phyloP scores from a whole-genome alignment of 2,113 vertebrate genomes.

The Lanius collurio region DNA sequence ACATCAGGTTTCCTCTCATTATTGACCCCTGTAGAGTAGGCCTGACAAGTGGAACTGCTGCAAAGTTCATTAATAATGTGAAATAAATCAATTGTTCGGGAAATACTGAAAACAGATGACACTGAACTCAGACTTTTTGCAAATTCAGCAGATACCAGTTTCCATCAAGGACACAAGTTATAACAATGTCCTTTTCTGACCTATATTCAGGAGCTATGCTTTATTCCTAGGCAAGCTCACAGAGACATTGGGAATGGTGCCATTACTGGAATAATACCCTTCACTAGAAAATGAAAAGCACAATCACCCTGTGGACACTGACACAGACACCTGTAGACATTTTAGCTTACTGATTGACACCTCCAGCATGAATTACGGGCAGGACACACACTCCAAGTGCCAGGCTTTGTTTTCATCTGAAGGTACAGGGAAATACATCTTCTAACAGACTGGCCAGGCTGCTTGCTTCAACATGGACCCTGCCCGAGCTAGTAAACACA shows the following conservation, averaged over 20 bases:
- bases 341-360: not conserved
- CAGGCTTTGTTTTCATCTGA: not conserved
- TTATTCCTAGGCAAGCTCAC: not conserved
- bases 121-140: conserved; percentile 73
- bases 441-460: not conserved
- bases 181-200: conserved; percentile 62
- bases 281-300: not conserved
- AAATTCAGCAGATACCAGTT: conserved; percentile 75
- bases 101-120: conserved; percentile 83
- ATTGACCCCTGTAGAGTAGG: conserved; percentile 89
- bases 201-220: not conserved
- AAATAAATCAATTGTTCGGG: conserved; percentile 92
- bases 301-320: fast-evolving
- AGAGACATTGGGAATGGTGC: not conserved
- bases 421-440: not conserved
- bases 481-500: not conserved
- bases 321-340: not conserved
- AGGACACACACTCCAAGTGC: not conserved
- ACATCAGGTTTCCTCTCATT: conserved; percentile 94
- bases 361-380: not conserved
- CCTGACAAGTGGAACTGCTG: conserved; percentile 92
- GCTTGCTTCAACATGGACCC: fast-evolving
- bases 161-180: conserved; percentile 72
- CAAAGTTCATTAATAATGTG: conserved; percentile 99
- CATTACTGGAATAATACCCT: not conserved